Evolutionary conservation across 2,888 invertebrate species (phyloP).

Genomic region (Trichogramma evanescens): DNA sequence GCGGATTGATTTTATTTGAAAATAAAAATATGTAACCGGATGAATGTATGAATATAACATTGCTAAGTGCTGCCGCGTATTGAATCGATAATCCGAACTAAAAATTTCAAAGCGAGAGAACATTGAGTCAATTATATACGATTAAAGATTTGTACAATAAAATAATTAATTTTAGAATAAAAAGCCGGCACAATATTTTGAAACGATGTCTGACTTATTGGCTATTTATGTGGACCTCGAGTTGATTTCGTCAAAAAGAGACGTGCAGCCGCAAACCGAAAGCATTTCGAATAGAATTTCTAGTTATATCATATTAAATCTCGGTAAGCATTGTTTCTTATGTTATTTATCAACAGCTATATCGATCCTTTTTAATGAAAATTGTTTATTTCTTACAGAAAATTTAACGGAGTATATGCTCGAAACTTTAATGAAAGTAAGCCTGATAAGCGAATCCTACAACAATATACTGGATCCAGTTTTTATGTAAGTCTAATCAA

Average conservation of each 20-base stretch:
- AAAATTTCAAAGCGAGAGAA: no score
- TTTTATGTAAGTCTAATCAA: constrained; percentile 37
- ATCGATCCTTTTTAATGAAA: neutral
- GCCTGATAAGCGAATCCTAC: constrained; percentile 35
- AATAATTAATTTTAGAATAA: constrained; percentile 32
- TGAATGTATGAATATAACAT: no score
- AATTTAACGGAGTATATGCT: constrained; percentile 40
- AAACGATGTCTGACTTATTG: constrained; percentile 46
- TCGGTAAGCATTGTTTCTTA: constrained; percentile 31
- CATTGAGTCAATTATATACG: no score
- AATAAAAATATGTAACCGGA: no score
- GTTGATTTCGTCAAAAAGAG: constrained; percentile 42
- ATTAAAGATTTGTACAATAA: neutral
- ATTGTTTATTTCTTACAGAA: constrained; percentile 33
- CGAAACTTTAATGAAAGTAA: constrained; percentile 42
- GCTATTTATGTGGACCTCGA: constrained; percentile 48
- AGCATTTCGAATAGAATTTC: constrained; percentile 39
- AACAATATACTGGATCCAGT: constrained; percentile 40
- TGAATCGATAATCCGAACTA: no score
- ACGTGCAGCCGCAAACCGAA: constrained; percentile 32
- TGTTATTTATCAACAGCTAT: neutral
- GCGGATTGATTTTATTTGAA: no score
- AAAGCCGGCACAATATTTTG: constrained; percentile 41
- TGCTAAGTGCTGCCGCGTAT: no score
- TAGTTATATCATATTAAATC: constrained; percentile 38